Base-by-base conservation (phyloP, 2,888 invertebrate genomes). In the Acleris literana region DNA sequence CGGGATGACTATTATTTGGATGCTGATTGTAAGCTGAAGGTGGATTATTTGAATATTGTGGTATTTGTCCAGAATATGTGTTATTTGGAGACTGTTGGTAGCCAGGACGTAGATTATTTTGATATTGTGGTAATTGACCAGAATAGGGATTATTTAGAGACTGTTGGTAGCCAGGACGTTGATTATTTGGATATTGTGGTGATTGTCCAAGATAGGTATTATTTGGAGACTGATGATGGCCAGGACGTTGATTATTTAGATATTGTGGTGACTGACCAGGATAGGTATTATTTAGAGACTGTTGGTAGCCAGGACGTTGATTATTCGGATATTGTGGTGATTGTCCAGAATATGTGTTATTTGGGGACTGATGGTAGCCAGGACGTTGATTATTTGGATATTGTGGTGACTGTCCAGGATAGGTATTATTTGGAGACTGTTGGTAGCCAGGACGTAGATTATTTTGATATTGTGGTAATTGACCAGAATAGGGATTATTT, bases 21-120 rank as follows among this genome's bases (percentile, higher is more conserved):
- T 17, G 22, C 18, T 59, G 52, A 44, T 51, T 5, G 25, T 57
- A 52, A 6, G 48, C 29, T 11, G 55, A 39, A 18, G 49, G 56
- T 17, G 17, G 44, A 17, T 44, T 54, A 13, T 18, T n/a, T 13
- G 72, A 64, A 61, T 62, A 62, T 56, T 68, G 64, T 62, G 71
- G 58, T 5, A 61, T 13, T 9, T 58, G 44, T 33, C 59, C 71
- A 51, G 72, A 63, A 48, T 69, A 52, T 11, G 49, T 68, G 59
- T 62, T 51, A 56, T 48, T 60, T 33, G 49, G 39, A 13, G 22
- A 52, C 51, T 66, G 54, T 67, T 68, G 61, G 67, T 72, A 72
- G 33, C 33, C n/a, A 29, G 52, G n/a, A n/a, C 44, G 22, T 5
- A 18, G 25, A 33, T 48, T 22, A 11, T 16, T 51, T n/a, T 22